phyloP scores from a whole-genome alignment of 2,113 vertebrate species.

The Litocranius walleri region DNA sequence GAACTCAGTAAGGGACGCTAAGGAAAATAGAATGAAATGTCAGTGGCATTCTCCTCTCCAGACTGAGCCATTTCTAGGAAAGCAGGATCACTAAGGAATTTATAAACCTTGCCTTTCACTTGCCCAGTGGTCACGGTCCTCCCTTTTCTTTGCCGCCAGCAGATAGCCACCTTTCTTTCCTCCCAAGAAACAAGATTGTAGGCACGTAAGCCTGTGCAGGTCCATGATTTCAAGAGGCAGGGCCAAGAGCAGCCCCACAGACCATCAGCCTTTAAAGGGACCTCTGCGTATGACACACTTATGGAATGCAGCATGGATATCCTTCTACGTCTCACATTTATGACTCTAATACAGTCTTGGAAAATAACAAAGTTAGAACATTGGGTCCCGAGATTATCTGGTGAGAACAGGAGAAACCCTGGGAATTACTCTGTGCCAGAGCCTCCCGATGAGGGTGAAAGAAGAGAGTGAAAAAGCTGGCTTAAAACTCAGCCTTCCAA shows the following conservation, averaged over 20 bases:
- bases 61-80: background rate
- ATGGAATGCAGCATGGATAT: too few relatives aligned
- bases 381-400: background rate
- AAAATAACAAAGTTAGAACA: background rate
- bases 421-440: background rate
- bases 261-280: background rate
- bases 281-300: background rate
- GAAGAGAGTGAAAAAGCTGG: background rate
- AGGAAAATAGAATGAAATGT: background rate
- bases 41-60: too few relatives aligned
- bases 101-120: background rate
- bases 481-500: background rate
- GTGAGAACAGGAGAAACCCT: background rate
- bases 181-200: background rate
- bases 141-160: background rate
- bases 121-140: background rate
- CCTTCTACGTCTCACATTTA: background rate
- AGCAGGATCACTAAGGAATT: background rate
- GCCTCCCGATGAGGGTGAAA: background rate
- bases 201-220: background rate
- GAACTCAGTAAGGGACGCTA: background rate
- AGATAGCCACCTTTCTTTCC: background rate
- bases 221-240: background rate
- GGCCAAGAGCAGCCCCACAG: background rate
- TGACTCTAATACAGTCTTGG: background rate